Conservation (phyloP, 64 coral and sea anemone genomes). For the Montipora sp. region DNA sequence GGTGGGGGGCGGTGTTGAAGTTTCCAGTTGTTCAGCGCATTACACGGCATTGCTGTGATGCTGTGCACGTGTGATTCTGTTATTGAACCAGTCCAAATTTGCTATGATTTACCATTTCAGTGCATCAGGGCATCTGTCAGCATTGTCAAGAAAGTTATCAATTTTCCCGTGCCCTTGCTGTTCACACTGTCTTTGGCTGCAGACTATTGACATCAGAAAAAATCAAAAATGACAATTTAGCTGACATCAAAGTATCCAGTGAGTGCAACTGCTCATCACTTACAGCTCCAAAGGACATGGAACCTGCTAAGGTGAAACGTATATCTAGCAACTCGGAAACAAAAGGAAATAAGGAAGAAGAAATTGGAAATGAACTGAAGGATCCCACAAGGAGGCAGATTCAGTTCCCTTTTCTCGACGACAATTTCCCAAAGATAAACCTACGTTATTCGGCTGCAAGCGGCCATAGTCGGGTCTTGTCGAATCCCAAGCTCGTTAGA, state of each 20-base stretch:
- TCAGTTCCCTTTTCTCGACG: neutral
- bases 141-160: conserved; percentile 19
- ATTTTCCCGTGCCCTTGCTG: neutral
- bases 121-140: neutral
- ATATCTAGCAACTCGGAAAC: no score
- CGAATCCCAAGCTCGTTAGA: conserved; percentile 70
- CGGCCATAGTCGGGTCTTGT: neutral
- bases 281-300: no score
- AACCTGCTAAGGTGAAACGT: neutral
- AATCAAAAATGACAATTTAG: neutral
- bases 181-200: conserved; percentile 17
- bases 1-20: no score
- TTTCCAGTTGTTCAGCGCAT: no score
- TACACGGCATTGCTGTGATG: neutral
- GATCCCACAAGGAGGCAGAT: neutral
- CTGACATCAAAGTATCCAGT: neutral
- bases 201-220: neutral
- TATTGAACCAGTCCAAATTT: neutral
- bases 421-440: neutral
- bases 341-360: neutral
- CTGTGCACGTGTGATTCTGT: neutral
- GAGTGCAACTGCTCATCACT: neutral
- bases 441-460: neutral
- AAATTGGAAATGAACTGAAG: neutral
- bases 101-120: neutral